These are phyloP conservation scores for Oncorhynchus tshawytscha DNA, from an alignment of 2,113 vertebrate genomes.

Conservation along the genomic window DNA sequence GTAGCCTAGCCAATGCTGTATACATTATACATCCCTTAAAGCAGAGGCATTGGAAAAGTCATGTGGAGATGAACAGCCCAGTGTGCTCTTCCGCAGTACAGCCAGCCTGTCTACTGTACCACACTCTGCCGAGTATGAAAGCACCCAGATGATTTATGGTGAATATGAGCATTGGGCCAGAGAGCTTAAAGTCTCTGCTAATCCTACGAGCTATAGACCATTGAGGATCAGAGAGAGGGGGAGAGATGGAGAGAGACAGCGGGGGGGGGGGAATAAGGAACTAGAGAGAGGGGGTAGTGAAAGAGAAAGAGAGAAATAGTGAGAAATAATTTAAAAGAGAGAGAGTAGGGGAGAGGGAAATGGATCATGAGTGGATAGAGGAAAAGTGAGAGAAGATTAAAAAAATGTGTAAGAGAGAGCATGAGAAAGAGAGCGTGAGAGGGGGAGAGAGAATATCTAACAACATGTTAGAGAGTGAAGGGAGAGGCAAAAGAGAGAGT, in stretches of 20 bases:
- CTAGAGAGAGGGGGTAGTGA: background rate
- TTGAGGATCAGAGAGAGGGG: background rate
- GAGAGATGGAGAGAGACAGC: constrained; percentile 1
- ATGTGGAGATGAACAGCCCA: background rate
- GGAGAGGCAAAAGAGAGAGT: background rate
- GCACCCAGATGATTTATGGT: constrained; percentile 14
- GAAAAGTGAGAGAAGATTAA: too few relatives aligned
- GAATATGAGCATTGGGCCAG: constrained; percentile 27
- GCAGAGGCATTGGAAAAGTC: background rate
- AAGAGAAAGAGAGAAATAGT: too few relatives aligned
- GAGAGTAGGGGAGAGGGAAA: too few relatives aligned
- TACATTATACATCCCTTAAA: too few relatives aligned
- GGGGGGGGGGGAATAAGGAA: background rate
- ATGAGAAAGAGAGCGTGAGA: too few relatives aligned
- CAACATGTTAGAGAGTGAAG: background rate
- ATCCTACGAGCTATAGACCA: constrained; percentile 29
- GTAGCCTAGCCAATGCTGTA: too few relatives aligned
- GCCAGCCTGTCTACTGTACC: background rate
- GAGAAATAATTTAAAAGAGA: too few relatives aligned
- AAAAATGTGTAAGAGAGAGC: too few relatives aligned
- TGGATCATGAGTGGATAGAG: too few relatives aligned
- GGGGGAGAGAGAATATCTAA: too few relatives aligned
- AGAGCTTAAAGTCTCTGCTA: constrained; percentile 31
- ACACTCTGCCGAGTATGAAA: constrained; percentile 13
- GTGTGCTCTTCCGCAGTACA: too few relatives aligned